phyloP scores from a whole-genome alignment of 2,797 vertebrate species.

The Calcarius lapponicus region DNA sequence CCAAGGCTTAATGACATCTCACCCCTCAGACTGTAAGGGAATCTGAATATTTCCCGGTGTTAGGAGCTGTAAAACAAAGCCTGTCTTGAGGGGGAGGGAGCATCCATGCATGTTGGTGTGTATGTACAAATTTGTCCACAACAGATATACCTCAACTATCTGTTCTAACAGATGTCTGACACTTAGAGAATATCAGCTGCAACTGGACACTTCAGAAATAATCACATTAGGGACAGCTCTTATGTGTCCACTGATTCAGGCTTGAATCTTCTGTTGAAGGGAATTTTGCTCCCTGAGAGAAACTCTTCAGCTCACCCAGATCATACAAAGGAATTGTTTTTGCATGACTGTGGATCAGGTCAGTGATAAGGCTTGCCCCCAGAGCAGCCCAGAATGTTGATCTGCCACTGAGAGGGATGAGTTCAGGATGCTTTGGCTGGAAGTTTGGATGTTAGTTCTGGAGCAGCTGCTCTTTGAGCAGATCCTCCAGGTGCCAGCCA shows the following conservation, averaged over 20 bases:
- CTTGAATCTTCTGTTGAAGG: background rate
- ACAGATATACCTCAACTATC: background rate
- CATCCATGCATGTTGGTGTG: background rate
- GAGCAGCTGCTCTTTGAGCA: background rate
- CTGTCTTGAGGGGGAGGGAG: background rate
- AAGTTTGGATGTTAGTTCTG: background rate
- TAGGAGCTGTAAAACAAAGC: background rate
- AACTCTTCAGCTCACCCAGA: background rate
- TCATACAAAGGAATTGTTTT: background rate
- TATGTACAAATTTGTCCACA: background rate
- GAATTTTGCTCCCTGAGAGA: background rate
- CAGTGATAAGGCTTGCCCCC: background rate
- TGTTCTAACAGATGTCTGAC: background rate
- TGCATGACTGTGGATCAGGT: background rate
- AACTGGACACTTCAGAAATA: background rate
- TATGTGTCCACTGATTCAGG: background rate
- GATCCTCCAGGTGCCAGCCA: background rate
- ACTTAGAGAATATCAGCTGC: background rate
- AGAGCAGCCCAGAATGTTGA: background rate
- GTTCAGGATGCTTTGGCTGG: background rate
- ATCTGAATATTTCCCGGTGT: background rate
- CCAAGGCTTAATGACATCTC: constrained; percentile 47
- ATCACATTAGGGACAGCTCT: background rate
- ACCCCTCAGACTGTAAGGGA: constrained; percentile 67
- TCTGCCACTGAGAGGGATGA: background rate